A percentile compares a stretch with the other conserved stretches of the same genome.
phyloP scores from a whole-genome alignment of 2,797 vertebrate species.

The Chelidonichthys spinosus region DNA sequence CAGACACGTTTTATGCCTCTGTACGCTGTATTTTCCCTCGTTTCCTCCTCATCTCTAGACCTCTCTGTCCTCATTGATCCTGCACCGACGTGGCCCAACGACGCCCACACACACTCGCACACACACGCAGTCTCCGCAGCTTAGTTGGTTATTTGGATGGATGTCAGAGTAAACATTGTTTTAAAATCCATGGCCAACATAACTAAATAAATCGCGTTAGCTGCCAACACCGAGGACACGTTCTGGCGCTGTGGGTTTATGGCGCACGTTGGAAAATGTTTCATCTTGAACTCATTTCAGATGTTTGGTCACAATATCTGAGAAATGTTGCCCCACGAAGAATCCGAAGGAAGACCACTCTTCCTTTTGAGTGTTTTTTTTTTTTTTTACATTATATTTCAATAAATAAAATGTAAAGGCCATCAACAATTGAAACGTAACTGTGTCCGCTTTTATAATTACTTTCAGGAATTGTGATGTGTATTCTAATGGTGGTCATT shows the following conservation, averaged over 20 bases:
- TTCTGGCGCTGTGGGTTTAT: neutral
- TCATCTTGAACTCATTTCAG: neutral
- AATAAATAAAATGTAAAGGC: neutral
- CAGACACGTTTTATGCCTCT: neutral
- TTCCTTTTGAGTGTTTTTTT: neutral
- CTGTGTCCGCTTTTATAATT: neutral
- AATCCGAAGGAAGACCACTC: neutral
- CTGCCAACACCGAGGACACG: neutral
- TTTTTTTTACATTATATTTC: too few relatives aligned
- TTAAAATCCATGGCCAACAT: neutral
- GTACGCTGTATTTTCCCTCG: too few relatives aligned
- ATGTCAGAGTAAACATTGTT: neutral
- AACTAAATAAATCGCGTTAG: neutral
- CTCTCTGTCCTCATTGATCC: neutral
- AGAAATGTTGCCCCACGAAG: neutral
- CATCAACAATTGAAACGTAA: neutral
- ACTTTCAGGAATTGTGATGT: neutral
- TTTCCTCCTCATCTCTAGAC: too few relatives aligned
- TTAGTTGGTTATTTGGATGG: neutral
- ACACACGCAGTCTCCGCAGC: neutral
- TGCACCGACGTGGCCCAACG: too few relatives aligned
- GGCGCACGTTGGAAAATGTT: neutral
- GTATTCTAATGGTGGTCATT: neutral
- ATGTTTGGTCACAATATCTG: neutral
- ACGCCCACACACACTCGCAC: neutral